phyloP scores from a whole-genome alignment of 2,797 vertebrate species.

The Mus caroli region DNA sequence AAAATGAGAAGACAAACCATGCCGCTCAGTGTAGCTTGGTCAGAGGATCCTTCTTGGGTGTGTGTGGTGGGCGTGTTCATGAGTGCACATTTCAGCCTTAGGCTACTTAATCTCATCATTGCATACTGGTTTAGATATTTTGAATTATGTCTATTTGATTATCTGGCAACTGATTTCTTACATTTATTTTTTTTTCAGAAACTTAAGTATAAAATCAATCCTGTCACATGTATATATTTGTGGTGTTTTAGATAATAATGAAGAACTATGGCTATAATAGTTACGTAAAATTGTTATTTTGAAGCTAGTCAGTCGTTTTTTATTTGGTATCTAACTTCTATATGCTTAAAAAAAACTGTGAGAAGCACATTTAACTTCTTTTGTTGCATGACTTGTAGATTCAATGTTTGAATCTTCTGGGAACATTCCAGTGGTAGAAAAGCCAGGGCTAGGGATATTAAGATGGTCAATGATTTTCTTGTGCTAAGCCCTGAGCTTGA shows the following conservation, averaged over 20 bases:
- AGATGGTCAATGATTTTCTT: not conserved
- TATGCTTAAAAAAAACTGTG: not conserved
- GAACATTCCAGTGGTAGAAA: not conserved
- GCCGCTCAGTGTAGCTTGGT: not conserved
- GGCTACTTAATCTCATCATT: not conserved
- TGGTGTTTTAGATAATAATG: conserved; percentile 29
- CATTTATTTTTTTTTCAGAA: conserved; percentile 28
- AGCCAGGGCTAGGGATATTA: not conserved
- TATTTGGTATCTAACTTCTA: conserved; percentile 28
- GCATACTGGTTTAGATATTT: conserved; percentile 26
- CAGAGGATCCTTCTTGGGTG: not conserved
- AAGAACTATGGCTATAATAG: conserved; percentile 20
- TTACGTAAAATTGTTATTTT: conserved; percentile 18
- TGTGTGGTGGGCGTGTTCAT: not conserved
- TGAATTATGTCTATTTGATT: not conserved
- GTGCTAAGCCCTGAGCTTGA: not conserved
- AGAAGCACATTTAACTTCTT: conserved; percentile 1
- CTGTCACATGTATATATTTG: not conserved
- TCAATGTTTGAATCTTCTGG: not conserved
- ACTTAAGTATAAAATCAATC: not conserved
- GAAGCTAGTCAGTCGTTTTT: not conserved
- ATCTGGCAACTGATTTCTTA: conserved; percentile 26
- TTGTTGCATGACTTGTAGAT: not conserved
- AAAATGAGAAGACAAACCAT: not conserved
- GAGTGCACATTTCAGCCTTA: not conserved